A percentile compares a stretch with the other conserved stretches of the same genome.
These are phyloP conservation scores for Exocentrus adspersus DNA, from an alignment of 2,888 invertebrate species.

Conservation along the genomic window DNA sequence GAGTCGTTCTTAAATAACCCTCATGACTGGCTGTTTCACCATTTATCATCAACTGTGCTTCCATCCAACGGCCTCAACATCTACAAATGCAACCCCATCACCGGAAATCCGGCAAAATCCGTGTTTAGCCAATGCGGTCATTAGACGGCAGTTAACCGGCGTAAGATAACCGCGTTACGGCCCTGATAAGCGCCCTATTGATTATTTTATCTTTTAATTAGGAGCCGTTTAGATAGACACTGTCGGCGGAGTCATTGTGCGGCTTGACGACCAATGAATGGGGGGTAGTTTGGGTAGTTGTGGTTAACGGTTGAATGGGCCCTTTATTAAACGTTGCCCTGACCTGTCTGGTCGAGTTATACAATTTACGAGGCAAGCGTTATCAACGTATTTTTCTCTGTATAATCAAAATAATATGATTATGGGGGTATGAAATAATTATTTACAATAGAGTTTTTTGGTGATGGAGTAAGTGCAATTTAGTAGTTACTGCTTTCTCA, in stretches of 20 bases:
- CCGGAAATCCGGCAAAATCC: constrained; percentile 35
- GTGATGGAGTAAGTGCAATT: too few species aligned
- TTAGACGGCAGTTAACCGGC: constrained; percentile 34
- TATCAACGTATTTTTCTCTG: not conserved
- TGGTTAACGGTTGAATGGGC: constrained; percentile 32
- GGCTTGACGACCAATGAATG: constrained; percentile 26
- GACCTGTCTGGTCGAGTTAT: constrained; percentile 9
- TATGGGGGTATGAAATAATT: too few species aligned
- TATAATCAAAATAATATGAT: too few species aligned
- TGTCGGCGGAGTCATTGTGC: constrained; percentile 35
- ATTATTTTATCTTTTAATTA: constrained; percentile 46
- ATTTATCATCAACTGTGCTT: not conserved
- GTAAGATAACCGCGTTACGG: constrained; percentile 35
- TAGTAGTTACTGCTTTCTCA: too few species aligned
- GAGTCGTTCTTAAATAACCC: too few species aligned
- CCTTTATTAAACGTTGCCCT: constrained; percentile 20
- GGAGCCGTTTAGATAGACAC: constrained; percentile 34
- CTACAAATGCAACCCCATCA: not conserved
- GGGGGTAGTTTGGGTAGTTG: constrained; percentile 11
- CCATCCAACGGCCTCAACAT: too few species aligned
- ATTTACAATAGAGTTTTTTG: too few species aligned
- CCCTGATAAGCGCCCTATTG: constrained; percentile 40
- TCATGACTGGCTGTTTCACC: not conserved
- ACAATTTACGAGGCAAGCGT: not conserved
- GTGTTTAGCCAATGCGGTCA: constrained; percentile 31